Conservation (phyloP, 2,113 vertebrate genomes). For the Diadophis punctatus region DNA sequence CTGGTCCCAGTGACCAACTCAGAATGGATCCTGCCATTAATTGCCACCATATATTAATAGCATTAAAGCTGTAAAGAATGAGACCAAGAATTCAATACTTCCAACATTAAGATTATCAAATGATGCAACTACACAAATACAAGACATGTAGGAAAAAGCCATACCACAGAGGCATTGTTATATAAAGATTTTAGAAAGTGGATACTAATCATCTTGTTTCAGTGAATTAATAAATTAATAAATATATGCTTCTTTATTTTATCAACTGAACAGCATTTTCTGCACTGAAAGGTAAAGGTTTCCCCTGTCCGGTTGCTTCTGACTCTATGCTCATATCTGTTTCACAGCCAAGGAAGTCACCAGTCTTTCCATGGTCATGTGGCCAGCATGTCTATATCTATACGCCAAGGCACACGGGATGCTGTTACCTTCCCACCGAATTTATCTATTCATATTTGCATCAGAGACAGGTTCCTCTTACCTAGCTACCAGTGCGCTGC, state of each 20-base stretch:
- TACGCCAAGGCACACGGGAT: neutral
- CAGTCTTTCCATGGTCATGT: neutral
- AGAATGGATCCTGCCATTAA: neutral
- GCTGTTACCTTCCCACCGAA: neutral
- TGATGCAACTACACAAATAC: neutral
- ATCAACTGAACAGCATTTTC: neutral
- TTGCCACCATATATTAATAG: neutral
- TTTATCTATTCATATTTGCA: neutral
- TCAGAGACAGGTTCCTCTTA: too few species aligned
- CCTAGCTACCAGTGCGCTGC: too few species aligned
- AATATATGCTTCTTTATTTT: neutral
- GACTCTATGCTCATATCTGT: neutral
- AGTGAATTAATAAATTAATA: neutral
- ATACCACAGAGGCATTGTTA: neutral
- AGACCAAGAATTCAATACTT: neutral
- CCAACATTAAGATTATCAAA: neutral
- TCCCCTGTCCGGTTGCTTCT: neutral
- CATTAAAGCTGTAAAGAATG: neutral
- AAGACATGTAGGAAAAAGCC: neutral
- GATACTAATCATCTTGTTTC: neutral
- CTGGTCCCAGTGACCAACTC: neutral
- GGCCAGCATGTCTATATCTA: neutral
- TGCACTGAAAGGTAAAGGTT: neutral
- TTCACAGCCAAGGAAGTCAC: neutral
- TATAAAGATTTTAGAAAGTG: neutral